Evolutionary conservation across 2,888 invertebrate genomes (phyloP), one percentile per base, ranked within the genome.

Genomic region (Ctenicera cuprea): DNA sequence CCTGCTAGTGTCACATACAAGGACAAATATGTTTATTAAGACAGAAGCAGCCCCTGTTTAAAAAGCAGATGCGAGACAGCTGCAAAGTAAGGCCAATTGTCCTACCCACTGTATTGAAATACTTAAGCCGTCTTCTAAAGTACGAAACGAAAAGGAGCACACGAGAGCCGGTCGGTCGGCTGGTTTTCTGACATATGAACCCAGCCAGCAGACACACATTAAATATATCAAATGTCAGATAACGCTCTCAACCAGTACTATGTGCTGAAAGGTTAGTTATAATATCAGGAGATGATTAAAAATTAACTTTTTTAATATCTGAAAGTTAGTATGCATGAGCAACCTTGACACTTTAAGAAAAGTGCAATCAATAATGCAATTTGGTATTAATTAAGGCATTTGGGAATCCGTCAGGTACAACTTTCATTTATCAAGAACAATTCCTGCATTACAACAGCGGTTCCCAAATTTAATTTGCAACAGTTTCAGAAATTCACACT

Each of bases 301-400:
- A 26, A 1, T 2, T 11, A 18, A 4, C 18, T 9, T 41, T 41
- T 41, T 18, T 11, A 18, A 20, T 1, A 18, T 18, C 8, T 11
- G 48, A 48, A 48, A 48, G 48, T 48, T 11, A 8, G 48, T 4
- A n/a, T n/a, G 11, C n/a, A 12, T 26, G 11, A 2, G 12, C 9
- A 30, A 30, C 54, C 54, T 33, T 54, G 54, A 54, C 54, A 54
- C 54, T 54, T 54, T 12, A 16, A 5, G 33, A 33, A 48, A 48
- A 18, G 3, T 48, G 48, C 48, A 48, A 18, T 18, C 18, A 9
- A 18, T 18, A n/a, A 18, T 18, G 48, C 48, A 48, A 48, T 48
- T 8, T 9, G 7, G 18, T 1, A 20, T 11, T 48, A 48, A 48
- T 48, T 48, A 18, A 20, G 33, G 16, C 20, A 16, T 48, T 48